A percentile compares a stretch with the other conserved stretches of the same genome.
Evolutionary conservation across 2,888 invertebrate species (phyloP).

Genomic region (Latrodectus hesperus): DNA sequence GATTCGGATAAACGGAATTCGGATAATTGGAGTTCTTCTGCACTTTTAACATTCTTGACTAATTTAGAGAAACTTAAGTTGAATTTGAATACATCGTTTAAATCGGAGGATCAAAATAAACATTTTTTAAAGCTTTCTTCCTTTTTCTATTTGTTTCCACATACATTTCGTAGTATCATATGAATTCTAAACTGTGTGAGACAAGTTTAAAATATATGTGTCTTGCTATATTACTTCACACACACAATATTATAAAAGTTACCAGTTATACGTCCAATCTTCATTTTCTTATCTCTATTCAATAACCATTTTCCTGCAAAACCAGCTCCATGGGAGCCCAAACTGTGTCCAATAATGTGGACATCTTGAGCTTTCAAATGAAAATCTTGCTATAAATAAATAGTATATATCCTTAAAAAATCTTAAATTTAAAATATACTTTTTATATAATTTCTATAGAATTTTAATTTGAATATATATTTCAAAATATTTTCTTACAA

Average conservation of each 20-base stretch:
- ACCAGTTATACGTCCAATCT: slow-evolving; percentile 74
- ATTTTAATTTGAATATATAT: too few species aligned
- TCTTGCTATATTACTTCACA: not conserved
- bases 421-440: too few species aligned
- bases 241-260: not conserved
- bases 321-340: slow-evolving; percentile 75
- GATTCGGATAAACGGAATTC: too few species aligned
- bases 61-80: too few species aligned
- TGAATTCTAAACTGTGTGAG: not conserved
- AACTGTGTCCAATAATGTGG: slow-evolving; percentile 76
- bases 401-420: not conserved
- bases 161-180: not conserved
- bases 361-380: slow-evolving; percentile 19
- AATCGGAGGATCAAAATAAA: too few species aligned
- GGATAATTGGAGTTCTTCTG: too few species aligned
- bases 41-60: too few species aligned
- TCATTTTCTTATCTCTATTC: not conserved
- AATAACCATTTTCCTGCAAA: slow-evolving; percentile 73
- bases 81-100: too few species aligned
- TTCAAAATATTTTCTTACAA: too few species aligned
- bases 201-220: not conserved
- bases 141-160: not conserved
- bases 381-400: not conserved
- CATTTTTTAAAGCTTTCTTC: not conserved
- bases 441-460: too few species aligned